phyloP scores from a whole-genome alignment of 2,113 vertebrate genomes.

The Tamias sibiricus region DNA sequence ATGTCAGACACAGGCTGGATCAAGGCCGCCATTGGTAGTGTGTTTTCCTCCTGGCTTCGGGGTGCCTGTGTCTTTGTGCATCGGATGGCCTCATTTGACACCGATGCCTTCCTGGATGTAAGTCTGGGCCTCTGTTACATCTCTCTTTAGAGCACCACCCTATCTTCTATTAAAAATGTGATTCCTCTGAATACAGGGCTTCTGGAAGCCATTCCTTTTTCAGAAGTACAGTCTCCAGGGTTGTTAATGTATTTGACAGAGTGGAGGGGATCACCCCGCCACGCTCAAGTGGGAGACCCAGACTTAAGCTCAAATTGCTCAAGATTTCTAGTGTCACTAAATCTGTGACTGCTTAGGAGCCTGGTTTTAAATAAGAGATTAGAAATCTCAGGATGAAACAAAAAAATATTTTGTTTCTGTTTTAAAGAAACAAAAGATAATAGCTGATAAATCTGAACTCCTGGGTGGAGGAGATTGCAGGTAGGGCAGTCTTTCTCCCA shows the following conservation, averaged over 20 bases:
- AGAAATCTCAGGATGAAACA: constrained; percentile 60
- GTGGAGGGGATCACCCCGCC: constrained; percentile 28
- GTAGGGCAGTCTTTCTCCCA: neutral
- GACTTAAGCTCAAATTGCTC: neutral
- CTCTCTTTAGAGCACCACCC: neutral
- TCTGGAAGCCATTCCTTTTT: constrained; percentile 66
- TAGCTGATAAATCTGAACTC: neutral
- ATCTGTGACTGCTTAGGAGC: constrained; percentile 1
- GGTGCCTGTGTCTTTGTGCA: constrained; percentile 87
- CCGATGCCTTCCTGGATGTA: constrained; percentile 81
- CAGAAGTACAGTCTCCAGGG: constrained; percentile 19
- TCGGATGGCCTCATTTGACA: constrained; percentile 84
- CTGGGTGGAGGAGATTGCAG: neutral
- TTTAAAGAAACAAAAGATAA: constrained; percentile 20
- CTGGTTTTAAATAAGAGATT: constrained; percentile 31
- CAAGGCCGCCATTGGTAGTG: constrained; percentile 86
- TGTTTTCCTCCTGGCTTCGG: constrained; percentile 87
- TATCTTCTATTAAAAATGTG: neutral
- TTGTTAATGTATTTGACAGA: constrained; percentile 41
- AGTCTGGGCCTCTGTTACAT: constrained; percentile 43
- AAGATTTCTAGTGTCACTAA: constrained; percentile 50
- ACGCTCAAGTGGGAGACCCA: constrained; percentile 20
- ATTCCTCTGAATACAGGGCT: neutral
- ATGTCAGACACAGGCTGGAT: constrained; percentile 89
- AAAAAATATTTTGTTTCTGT: constrained; percentile 56